A percentile compares a stretch with the other conserved stretches of the same genome.
phyloP scores from a whole-genome alignment of 2,888 invertebrate species.

The Cephus nigrinus region DNA sequence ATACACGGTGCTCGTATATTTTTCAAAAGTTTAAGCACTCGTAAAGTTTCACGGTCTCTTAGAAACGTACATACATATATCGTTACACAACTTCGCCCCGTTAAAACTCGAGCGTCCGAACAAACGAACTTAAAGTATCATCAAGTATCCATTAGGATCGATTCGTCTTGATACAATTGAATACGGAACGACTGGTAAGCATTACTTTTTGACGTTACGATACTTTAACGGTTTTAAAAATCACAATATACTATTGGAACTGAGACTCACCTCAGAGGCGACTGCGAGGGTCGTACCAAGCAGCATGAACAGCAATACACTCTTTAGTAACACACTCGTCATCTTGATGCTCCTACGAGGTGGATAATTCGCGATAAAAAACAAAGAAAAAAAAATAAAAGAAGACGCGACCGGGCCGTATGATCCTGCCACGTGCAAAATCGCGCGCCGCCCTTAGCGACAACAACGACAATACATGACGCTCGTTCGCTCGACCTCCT shows the following conservation, averaged over 20 bases:
- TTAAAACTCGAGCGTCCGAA: not conserved
- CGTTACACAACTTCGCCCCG: not conserved
- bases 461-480: not conserved
- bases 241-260: not conserved
- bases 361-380: not conserved
- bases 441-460: not conserved
- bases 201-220: not conserved
- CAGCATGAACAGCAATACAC: conserved; percentile 39
- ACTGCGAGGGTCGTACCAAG: conserved; percentile 24
- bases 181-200: not conserved
- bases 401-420: not conserved
- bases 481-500: conserved; percentile 7
- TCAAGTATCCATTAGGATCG: not conserved
- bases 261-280: conserved; percentile 43
- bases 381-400: not conserved
- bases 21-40: not conserved
- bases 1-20: not conserved
- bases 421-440: not conserved
- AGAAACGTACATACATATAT: not conserved
- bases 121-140: not conserved
- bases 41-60: not conserved
- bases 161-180: not conserved
- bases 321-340: conserved; percentile 40
- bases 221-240: not conserved
- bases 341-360: conserved; percentile 7